phyloP scores from a whole-genome alignment of 2,797 vertebrate genomes.

The Tolypeutes matacus region DNA sequence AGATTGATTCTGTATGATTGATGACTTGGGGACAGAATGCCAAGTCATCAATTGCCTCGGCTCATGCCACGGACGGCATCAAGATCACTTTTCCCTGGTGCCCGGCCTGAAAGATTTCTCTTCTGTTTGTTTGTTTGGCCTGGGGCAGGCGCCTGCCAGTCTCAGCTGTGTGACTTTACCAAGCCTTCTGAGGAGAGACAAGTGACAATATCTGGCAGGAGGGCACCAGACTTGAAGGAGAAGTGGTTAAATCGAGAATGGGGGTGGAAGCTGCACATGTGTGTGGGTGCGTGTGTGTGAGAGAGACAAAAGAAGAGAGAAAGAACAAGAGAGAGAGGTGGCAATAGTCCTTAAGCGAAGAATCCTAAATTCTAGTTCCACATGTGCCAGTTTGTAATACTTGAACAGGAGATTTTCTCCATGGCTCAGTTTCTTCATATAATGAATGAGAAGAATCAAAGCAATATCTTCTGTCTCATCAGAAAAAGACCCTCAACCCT shows the following conservation, averaged over 20 bases:
- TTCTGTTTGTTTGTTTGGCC: slow-evolving; percentile 84
- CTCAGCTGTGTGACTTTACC: slow-evolving; percentile 73
- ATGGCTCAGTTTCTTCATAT: slow-evolving; percentile 13
- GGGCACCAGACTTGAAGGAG: slow-evolving; percentile 50
- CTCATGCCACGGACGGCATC: slow-evolving; percentile 87
- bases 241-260: slow-evolving; percentile 24
- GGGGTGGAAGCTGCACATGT: background rate
- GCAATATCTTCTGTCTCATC: background rate
- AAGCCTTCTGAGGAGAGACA: slow-evolving; percentile 77
- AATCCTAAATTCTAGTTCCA: background rate
- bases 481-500: background rate
- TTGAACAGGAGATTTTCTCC: background rate
- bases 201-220: slow-evolving; percentile 76
- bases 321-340: background rate
- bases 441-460: slow-evolving; percentile 52
- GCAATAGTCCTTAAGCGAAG: background rate
- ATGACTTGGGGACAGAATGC: slow-evolving; percentile 89
- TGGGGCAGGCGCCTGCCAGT: slow-evolving; percentile 77
- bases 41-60: slow-evolving; percentile 89
- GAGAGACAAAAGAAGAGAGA: too few relatives aligned
- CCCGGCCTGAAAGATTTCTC: slow-evolving; percentile 83
- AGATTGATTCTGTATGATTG: slow-evolving; percentile 91
- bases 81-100: slow-evolving; percentile 89
- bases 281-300: background rate
- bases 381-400: background rate